phyloP scores from a whole-genome alignment of 1,140 invertebrate species.

The Drosophila ambigua region DNA sequence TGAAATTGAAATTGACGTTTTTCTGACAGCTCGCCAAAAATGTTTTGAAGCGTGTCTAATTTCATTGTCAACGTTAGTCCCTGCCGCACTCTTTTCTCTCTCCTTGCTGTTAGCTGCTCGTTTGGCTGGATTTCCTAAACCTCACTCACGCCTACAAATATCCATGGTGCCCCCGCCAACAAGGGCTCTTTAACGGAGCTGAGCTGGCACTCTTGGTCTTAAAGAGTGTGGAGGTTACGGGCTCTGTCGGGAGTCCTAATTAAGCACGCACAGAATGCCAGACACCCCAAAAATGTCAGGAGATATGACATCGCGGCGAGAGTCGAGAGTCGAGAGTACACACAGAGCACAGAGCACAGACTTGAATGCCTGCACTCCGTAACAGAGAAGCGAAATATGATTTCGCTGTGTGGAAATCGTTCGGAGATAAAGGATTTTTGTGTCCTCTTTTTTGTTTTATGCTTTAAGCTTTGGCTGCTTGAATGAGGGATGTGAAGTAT shows the following conservation, averaged over 20 bases:
- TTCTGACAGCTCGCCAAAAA: conserved; percentile 77
- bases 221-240: conserved; percentile 9
- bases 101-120: not conserved
- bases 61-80: conserved; percentile 66
- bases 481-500: too few species aligned
- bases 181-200: conserved; percentile 38
- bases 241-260: conserved; percentile 52
- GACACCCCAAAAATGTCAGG: conserved; percentile 37
- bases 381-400: conserved; percentile 3
- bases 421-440: too few species aligned
- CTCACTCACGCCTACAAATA: not conserved
- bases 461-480: too few species aligned
- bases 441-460: too few species aligned
- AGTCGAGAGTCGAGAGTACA: conserved; percentile 11
- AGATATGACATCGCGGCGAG: conserved; percentile 46
- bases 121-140: conserved; percentile 30
- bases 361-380: conserved; percentile 4
- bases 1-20: conserved; percentile 77
- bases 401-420: too few species aligned
- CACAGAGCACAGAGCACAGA: not conserved
- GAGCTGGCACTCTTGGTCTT: conserved; percentile 4
- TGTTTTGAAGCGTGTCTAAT: conserved; percentile 79
- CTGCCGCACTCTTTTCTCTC: not conserved
- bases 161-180: conserved; percentile 7
- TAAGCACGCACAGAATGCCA: conserved; percentile 68